Base-by-base conservation (phyloP, 2,113 vertebrate species). In the Gymnocephalus cernua region DNA sequence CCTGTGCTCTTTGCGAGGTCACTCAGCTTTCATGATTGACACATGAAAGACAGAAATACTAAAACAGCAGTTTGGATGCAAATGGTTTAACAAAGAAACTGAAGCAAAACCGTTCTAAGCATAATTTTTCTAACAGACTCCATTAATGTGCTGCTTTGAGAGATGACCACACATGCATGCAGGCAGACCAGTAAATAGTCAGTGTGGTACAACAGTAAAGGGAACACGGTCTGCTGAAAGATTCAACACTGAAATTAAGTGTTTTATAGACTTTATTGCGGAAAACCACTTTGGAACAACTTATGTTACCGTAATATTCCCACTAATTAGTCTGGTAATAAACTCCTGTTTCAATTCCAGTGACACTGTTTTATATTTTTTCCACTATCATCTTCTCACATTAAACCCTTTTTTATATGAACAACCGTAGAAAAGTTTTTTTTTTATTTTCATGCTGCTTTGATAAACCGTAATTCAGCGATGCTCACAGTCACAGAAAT, bases 231-330 rank as follows among this genome's bases (percentile, higher is more conserved):
- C 80, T 81, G 80, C 63, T 68, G 32, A 74, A 77, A 27, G 50
- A 77, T 65, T 72, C 68, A 74, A 23, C 62, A 14, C 21, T 64
- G 23, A 84, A 82, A 38, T 57, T 23, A 38, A 62, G 32, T 74
- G 69, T 77, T 85, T 77, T 82, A 82, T 62, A 62, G 82, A 82
- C 58, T 58, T 23, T 0, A 4, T 10, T 65, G 51, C 14, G 32
- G 48, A 70, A 74, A 65, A 74, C 38, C 13, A 41, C 66, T 32
- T 79, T 70, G 15, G 13, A 54, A 19, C 15, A 25, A 19, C n/a
- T 64, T 38, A 51, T 35, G 6, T 45, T 47, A 58, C 15, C n/a
- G 35, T 78, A 29, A 65, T 38, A 65, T 66, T 47, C 13, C 35
- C 53, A 19, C 59, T 76, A 85, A 85, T 62, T 77, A 66, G 53